A percentile compares a stretch with the other conserved stretches of the same genome.
Evolutionary conservation across 2,113 vertebrate genomes (phyloP).

Genomic region (Ranitomeya imitator): DNA sequence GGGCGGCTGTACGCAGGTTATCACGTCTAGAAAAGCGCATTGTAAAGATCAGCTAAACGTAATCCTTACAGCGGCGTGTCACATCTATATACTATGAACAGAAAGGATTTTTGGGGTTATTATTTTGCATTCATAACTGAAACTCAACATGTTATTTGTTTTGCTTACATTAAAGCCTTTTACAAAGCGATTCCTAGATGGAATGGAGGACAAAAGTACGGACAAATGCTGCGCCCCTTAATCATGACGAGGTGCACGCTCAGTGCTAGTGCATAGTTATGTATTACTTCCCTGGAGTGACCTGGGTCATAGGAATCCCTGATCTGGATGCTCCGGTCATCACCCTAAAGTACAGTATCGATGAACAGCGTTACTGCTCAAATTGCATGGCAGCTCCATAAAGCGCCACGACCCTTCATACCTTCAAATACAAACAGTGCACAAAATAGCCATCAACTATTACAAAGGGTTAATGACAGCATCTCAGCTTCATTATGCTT

Average conservation of each 20-base stretch:
- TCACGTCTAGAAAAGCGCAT: no score
- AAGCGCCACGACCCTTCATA: slow-evolving; percentile 7
- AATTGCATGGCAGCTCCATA: neutral
- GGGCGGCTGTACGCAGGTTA: neutral
- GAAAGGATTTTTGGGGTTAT: neutral
- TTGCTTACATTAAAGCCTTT: neutral
- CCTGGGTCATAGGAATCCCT: slow-evolving; percentile 40
- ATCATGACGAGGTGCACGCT: slow-evolving; percentile 6
- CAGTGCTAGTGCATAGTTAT: slow-evolving; percentile 53
- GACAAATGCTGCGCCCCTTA: neutral
- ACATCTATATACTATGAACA: neutral
- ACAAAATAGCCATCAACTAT: neutral
- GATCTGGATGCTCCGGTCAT: slow-evolving; percentile 7
- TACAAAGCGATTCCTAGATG: neutral
- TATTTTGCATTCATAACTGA: no score
- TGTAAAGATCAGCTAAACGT: neutral
- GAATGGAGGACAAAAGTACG: neutral
- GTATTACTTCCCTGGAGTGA: slow-evolving; percentile 29
- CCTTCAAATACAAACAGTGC: neutral
- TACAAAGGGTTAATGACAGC: neutral
- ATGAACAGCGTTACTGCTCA: neutral
- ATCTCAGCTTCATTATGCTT: neutral
- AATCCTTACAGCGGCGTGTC: neutral
- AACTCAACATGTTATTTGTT: neutral
- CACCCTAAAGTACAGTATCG: neutral